Percentiles rank a stretch among this genome's conserved stretches.
Evolutionary conservation across 2,113 vertebrate species (phyloP).

Genomic region (Synodontis membranacea): DNA sequence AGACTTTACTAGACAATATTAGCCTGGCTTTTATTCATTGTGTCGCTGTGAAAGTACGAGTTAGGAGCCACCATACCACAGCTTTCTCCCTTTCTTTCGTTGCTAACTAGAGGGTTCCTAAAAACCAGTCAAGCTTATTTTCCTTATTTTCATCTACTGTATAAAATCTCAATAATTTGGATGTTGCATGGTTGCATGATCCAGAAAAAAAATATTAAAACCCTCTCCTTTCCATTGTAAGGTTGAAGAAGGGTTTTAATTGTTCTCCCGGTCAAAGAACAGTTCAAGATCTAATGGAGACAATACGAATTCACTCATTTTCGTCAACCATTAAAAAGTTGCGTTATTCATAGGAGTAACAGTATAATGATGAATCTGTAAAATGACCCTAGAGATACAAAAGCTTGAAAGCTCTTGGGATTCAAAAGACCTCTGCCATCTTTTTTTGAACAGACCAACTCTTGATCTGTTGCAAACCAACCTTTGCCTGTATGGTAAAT

Average conservation of each 20-base stretch:
- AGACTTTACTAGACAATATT: background rate
- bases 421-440: background rate
- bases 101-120: background rate
- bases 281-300: background rate
- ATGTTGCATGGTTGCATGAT: background rate
- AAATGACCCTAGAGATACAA: background rate
- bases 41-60: background rate
- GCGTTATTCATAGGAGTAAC: background rate
- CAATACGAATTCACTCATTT: background rate
- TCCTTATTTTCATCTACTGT: background rate
- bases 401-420: background rate
- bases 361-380: background rate
- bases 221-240: background rate
- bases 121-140: background rate
- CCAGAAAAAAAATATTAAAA: background rate
- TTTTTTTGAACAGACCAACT: background rate
- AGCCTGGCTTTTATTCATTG: conserved; percentile 2
- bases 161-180: background rate
- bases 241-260: background rate
- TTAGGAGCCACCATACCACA: background rate
- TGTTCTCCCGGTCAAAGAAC: background rate
- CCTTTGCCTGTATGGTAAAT: background rate
- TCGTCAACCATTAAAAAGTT: background rate
- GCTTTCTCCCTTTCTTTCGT: background rate
- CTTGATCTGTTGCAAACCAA: background rate